phyloP scores from a whole-genome alignment of 2,113 vertebrate species.

The Tympanuchus pallidicinctus region DNA sequence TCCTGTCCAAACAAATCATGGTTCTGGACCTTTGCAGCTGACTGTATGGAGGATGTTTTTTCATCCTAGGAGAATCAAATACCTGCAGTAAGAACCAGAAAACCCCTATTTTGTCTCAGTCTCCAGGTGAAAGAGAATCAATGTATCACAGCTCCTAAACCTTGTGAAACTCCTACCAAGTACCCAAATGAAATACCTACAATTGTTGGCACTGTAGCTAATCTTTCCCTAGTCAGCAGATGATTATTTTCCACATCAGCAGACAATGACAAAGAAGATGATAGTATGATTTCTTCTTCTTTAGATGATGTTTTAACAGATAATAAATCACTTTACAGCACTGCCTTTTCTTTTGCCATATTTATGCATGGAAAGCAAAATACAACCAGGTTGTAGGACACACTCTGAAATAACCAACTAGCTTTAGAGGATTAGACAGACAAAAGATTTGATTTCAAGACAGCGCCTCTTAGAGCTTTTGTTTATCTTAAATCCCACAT shows the following conservation, averaged over 20 bases:
- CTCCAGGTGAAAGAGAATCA: neutral
- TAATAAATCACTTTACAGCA: conserved; percentile 46
- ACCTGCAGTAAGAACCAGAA: neutral
- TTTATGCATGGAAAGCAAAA: conserved; percentile 16
- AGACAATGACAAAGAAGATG: conserved; percentile 27
- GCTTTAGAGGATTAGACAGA: neutral
- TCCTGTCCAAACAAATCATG: neutral
- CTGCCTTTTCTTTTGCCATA: neutral
- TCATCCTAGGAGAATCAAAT: neutral
- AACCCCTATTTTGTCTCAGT: neutral
- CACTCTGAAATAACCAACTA: neutral
- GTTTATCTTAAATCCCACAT: neutral
- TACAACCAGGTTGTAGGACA: neutral
- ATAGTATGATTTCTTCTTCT: neutral
- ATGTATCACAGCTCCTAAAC: neutral
- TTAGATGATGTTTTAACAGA: neutral
- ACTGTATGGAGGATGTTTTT: neutral
- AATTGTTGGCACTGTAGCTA: conserved; percentile 32
- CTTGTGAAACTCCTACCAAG: neutral
- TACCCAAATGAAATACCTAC: neutral
- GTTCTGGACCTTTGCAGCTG: neutral
- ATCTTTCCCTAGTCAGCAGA: conserved; percentile 41
- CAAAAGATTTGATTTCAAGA: neutral
- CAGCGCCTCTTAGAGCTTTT: neutral
- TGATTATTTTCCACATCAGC: conserved; percentile 56